Evolutionary conservation across 2,113 vertebrate species (phyloP).

Genomic region (Antechinus flavipes): DNA sequence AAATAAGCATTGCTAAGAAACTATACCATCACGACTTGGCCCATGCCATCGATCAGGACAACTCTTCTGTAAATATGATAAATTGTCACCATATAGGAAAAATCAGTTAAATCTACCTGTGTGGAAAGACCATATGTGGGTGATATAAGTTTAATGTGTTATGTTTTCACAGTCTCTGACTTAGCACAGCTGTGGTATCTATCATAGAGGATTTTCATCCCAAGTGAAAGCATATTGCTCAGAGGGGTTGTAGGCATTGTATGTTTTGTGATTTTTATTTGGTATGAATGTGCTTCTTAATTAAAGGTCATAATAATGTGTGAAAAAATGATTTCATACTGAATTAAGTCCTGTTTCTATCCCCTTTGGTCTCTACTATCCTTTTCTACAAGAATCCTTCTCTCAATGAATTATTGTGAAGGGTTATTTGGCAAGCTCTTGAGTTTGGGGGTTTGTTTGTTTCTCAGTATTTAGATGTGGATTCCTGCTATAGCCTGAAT

Average conservation of each 20-base stretch:
- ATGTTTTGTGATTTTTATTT: conserved; percentile 14
- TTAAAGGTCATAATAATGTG: not conserved
- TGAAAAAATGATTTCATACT: not conserved
- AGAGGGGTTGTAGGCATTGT: not conserved
- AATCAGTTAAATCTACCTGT: not conserved
- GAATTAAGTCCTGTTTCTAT: not conserved
- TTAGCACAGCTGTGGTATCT: not conserved
- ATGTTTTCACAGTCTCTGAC: not conserved
- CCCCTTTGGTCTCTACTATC: not conserved
- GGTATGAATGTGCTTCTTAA: not conserved
- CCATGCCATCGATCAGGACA: not conserved
- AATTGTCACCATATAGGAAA: not conserved
- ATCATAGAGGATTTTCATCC: not conserved
- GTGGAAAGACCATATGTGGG: not conserved
- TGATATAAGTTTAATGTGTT: not conserved
- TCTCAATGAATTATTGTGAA: not conserved
- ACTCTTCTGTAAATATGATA: conserved; percentile 1
- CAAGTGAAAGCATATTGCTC: not conserved
- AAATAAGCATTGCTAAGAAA: not conserved
- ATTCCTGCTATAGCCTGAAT: not conserved
- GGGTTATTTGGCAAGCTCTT: not conserved
- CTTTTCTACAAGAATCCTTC: not conserved
- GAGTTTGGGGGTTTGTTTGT: not conserved
- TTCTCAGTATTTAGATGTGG: not conserved
- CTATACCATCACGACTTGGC: not conserved